Evolutionary conservation across 2,888 invertebrate species (phyloP), one percentile per base, ranked within the genome.

Genomic region (Chymomyza caudatula): DNA sequence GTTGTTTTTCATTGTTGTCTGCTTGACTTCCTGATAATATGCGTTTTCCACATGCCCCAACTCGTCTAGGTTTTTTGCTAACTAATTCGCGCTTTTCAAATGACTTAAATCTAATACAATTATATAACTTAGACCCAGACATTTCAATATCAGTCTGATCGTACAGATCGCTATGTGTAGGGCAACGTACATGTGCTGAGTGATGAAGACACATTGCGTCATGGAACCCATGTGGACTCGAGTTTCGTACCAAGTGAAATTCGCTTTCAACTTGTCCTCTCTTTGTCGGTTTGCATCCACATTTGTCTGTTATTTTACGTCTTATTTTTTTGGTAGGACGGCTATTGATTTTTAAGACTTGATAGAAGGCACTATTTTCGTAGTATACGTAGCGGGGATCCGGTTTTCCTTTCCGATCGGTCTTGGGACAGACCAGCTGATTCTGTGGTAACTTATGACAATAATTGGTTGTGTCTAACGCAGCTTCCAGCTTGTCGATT

Each of bases 61-160:
- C n/a, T n/a, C n/a, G n/a, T n/a, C n/a, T n/a, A n/a, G n/a, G n/a
- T n/a, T n/a, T 6, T 25, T 25, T 5, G 25, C 4, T 6, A 25
- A 4, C 6, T 25, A 6, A 25, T 1, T 25, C 25, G 15, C 43
- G 43, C 43, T 43, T 43, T 15, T 11, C 13, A 43, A 15, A 43
- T 43, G 43, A 43, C 43, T 15, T 13, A 11, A 43, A 43, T 1
- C 1, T 13, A 15, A 13, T 11, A 15, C 43, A 43, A 4, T 43
- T 13, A 15, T 13, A 11, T 17, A 13, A 4, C 3, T 3, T 43
- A 15, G 4, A 17, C 5, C 3, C 3, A 0, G 19, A 22, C 15
- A 52, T 60, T 37, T 60, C 59, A n/a, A 67, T 25, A 44, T 64
- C 64, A 19, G 42, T 63, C 3, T 42, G 37, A 42, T 58, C 58